phyloP scores from a whole-genome alignment of 2,797 vertebrate genomes.

The Pantherophis vulpinus region DNA sequence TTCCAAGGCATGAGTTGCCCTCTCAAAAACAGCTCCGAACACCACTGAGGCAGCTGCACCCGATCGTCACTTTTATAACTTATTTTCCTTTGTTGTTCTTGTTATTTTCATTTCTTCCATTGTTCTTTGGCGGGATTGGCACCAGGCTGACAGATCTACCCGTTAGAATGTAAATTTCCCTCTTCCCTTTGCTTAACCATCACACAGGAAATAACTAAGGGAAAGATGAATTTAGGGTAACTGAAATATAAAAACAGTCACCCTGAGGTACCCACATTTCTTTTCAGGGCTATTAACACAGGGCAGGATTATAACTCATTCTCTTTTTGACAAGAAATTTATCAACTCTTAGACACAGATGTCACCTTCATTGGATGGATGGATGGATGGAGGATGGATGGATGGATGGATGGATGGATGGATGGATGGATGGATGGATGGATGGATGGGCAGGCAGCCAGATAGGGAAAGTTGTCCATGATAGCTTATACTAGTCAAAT shows the following conservation, averaged over 20 bases:
- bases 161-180: slow-evolving; percentile 45
- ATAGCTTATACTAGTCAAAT: too few relatives aligned
- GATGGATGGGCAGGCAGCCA: neutral
- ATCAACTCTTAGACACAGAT: slow-evolving; percentile 28
- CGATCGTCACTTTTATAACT: slow-evolving; percentile 62
- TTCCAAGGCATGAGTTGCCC: slow-evolving; percentile 47
- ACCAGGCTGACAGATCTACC: slow-evolving; percentile 41
- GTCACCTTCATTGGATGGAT: neutral
- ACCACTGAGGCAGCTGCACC: slow-evolving; percentile 56
- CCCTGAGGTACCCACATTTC: neutral
- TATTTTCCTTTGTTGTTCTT: slow-evolving; percentile 43
- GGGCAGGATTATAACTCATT: neutral
- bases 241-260: slow-evolving; percentile 25
- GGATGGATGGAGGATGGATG: neutral
- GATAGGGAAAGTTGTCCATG: neutral
- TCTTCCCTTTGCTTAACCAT: slow-evolving; percentile 24
- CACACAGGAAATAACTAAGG: slow-evolving; percentile 50
- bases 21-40: slow-evolving; percentile 57
- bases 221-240: slow-evolving; percentile 44
- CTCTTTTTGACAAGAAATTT: neutral
- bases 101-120: slow-evolving; percentile 62
- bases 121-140: slow-evolving; percentile 54
- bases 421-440: too few relatives aligned
- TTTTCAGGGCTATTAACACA: neutral
- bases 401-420: too few relatives aligned